Conservation (phyloP, 2,888 invertebrate species). For the Onthophagus sagittarius region DNA sequence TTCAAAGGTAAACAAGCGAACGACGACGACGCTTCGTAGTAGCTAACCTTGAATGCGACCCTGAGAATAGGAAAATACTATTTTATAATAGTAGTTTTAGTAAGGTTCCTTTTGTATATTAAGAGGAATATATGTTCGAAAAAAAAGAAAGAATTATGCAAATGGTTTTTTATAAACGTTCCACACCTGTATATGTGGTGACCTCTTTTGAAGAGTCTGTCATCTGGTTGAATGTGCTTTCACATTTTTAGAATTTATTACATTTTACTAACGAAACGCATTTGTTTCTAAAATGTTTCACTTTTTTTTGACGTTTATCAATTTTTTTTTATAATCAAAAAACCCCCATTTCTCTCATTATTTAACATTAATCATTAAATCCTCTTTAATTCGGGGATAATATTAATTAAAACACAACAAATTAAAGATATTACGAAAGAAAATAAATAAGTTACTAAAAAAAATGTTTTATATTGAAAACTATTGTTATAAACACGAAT, state of each 20-base stretch:
- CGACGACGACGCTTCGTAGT: slow-evolving; percentile 28
- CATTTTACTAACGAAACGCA: slow-evolving; percentile 1
- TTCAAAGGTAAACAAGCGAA: slow-evolving; percentile 38
- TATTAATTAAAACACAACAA: too few species aligned
- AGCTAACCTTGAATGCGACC: slow-evolving; percentile 43
- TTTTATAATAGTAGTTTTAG: slow-evolving; percentile 27
- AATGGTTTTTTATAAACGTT: slow-evolving; percentile 33
- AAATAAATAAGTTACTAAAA: too few species aligned
- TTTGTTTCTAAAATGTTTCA: neutral
- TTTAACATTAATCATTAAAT: too few species aligned
- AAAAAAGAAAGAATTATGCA: slow-evolving; percentile 30
- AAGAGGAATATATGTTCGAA: slow-evolving; percentile 22
- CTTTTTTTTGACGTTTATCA: too few species aligned
- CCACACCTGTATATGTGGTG: slow-evolving; percentile 37
- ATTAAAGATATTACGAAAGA: too few species aligned
- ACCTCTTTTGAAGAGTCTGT: slow-evolving; percentile 39
- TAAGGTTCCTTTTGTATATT: slow-evolving; percentile 31
- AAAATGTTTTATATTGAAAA: too few species aligned
- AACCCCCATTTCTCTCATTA: too few species aligned
- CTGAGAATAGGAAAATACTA: slow-evolving; percentile 33
- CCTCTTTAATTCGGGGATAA: too few species aligned
- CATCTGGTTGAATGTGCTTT: slow-evolving; percentile 33
- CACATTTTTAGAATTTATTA: slow-evolving; percentile 33
- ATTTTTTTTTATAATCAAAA: too few species aligned
- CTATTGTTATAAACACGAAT: too few species aligned